Evolutionary conservation across 2,888 invertebrate genomes (phyloP), one percentile per base, ranked within the genome.

Genomic region (Troilus luridus): DNA sequence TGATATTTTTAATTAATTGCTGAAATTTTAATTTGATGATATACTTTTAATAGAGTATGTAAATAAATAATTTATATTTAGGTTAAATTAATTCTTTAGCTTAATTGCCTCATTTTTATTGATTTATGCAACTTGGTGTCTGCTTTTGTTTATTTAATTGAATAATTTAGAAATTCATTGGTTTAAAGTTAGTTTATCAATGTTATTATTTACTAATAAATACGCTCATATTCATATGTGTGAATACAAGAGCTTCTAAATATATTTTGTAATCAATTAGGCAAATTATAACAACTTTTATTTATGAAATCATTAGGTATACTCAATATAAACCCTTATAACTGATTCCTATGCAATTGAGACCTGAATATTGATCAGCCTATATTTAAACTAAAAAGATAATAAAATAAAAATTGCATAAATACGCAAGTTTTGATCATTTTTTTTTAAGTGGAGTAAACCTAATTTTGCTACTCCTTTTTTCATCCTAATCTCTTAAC

Each of bases 91-190:
- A 85, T 1, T 56, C 21, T 27, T 56, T 88, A 88, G 24, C 24
- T 59, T 59, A 21, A 27, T 59, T 59, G 58, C 60, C n/a, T 88
- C 24, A 88, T 56, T 59, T 88, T 24, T 27, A 88, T 88, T 88
- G 58, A 58, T 88, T 60, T 88, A 59, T 58, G 88, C 58, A 6
- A 56, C 21, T 56, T 88, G 58, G 60, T 88, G 88, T 88, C 60
- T 88, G 60, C 58, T 60, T 59, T 59, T 21, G 11, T 11, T 7
- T 9, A 88, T 58, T 88, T n/a, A 5, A 59, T 59, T 3, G 24
- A 17, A 59, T 12, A 24, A 77, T 41, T 24, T 41, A 41, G 17
- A 77, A 77, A 41, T 8, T 77, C 14, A 27, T 77, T 19, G 2
- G 14, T 27, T 24, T 24, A 12, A 67, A 5, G 24, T 12, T 12